Percentiles rank a stretch among this genome's conserved stretches.
Evolutionary conservation across 2,888 invertebrate genomes (phyloP).

Genomic region (Metalampra italica): DNA sequence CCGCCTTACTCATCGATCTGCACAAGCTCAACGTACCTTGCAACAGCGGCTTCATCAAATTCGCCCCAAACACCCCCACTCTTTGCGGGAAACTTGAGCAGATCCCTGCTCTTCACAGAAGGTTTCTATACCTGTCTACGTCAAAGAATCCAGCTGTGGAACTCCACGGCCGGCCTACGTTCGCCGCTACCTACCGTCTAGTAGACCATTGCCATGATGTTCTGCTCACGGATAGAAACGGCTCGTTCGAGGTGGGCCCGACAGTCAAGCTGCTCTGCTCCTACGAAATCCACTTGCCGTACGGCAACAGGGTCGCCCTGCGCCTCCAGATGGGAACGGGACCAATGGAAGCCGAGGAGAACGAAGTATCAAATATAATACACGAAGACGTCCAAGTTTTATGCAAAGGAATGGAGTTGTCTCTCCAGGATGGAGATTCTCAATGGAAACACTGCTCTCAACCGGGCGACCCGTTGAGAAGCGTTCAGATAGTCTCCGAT

Average conservation of each 20-base stretch:
- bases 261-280: slow-evolving; percentile 80
- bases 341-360: slow-evolving; percentile 46
- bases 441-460: slow-evolving; percentile 80
- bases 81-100: slow-evolving; percentile 86
- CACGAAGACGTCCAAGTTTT: slow-evolving; percentile 53
- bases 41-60: slow-evolving; percentile 78
- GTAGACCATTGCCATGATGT: slow-evolving; percentile 87
- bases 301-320: slow-evolving; percentile 83
- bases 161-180: slow-evolving; percentile 81
- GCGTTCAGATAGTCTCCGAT: slow-evolving; percentile 79
- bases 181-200: slow-evolving; percentile 81
- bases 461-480: slow-evolving; percentile 75
- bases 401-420: slow-evolving; percentile 78
- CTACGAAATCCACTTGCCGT: slow-evolving; percentile 83
- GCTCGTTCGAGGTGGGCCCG: slow-evolving; percentile 81
- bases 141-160: slow-evolving; percentile 75
- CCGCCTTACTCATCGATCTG: slow-evolving; percentile 82
- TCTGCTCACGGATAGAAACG: slow-evolving; percentile 80
- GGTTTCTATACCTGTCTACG: slow-evolving; percentile 73
- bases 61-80: slow-evolving; percentile 68
- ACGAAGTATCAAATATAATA: slow-evolving; percentile 53
- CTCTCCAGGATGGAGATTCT: slow-evolving; percentile 77
- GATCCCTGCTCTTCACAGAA: slow-evolving; percentile 76
- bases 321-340: slow-evolving; percentile 78
- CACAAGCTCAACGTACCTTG: slow-evolving; percentile 85